Evolutionary conservation across 2,797 vertebrate genomes (phyloP).

Genomic region (Microchirus variegatus): DNA sequence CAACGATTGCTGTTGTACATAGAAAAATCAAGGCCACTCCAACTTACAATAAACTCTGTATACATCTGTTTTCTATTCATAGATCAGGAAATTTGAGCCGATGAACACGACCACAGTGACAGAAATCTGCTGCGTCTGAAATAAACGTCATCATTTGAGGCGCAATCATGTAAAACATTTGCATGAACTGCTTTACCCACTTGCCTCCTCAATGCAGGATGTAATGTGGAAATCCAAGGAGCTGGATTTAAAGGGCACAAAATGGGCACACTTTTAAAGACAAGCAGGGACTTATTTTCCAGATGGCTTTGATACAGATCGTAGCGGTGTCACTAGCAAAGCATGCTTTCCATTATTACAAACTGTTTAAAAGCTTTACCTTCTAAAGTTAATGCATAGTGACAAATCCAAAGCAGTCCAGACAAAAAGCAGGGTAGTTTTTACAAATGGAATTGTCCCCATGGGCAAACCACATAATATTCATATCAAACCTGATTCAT

Average conservation of each 20-base stretch:
- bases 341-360: conserved; percentile 57
- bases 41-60: conserved; percentile 1
- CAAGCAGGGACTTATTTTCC: conserved; percentile 55
- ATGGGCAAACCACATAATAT: conserved; percentile 68
- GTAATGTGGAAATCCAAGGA: conserved; percentile 48
- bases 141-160: conserved; percentile 51
- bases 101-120: conserved; percentile 43
- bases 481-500: conserved; percentile 73
- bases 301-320: conserved; percentile 70
- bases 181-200: conserved; percentile 43
- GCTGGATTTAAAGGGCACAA: conserved; percentile 36
- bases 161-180: conserved; percentile 39
- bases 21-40: background rate
- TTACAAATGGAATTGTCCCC: conserved; percentile 72
- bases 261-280: conserved; percentile 38
- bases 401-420: conserved; percentile 69
- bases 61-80: conserved; percentile 49
- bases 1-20: background rate
- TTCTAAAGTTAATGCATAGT: conserved; percentile 68
- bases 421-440: conserved; percentile 45
- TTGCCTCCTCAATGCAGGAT: conserved; percentile 30
- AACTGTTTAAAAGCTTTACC: conserved; percentile 64
- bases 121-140: conserved; percentile 49
- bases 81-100: conserved; percentile 6
- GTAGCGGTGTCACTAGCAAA: conserved; percentile 50